Conservation (phyloP, 2,113 vertebrate genomes). For the Aegypius monachus region DNA sequence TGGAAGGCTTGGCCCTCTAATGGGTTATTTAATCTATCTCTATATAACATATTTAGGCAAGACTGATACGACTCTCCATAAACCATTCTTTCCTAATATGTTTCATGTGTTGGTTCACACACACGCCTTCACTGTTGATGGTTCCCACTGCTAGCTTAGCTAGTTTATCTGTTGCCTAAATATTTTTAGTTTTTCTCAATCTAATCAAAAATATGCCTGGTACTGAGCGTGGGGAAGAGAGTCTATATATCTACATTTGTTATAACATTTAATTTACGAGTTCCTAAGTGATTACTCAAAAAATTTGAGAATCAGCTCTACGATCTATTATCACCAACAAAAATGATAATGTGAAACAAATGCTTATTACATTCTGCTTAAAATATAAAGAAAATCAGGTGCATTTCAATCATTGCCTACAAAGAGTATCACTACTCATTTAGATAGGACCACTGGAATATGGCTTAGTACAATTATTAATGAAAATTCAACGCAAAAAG, state of each 20-base stretch:
- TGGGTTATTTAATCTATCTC: background rate
- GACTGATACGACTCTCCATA: background rate
- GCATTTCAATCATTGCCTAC: background rate
- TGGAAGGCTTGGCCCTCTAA: background rate
- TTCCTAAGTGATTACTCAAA: background rate
- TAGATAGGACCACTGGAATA: background rate
- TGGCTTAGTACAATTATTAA: background rate
- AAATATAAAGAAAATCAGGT: background rate
- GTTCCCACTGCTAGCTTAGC: background rate
- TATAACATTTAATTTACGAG: background rate
- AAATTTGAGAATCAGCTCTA: background rate
- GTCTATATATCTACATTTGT: background rate
- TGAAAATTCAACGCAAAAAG: background rate
- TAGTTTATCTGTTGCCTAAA: background rate
- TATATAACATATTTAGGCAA: background rate
- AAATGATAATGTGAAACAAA: background rate
- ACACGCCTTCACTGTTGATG: background rate
- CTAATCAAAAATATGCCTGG: background rate
- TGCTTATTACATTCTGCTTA: background rate
- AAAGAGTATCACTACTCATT: background rate
- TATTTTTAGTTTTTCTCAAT: background rate
- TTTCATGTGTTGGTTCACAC: background rate
- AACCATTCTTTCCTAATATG: background rate
- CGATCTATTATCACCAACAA: background rate
- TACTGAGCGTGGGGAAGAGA: fast-evolving